A percentile compares a stretch with the other conserved stretches of the same genome.
These are phyloP conservation scores for Smithornis capensis DNA, from an alignment of 2,113 vertebrate genomes.

Conservation along the genomic window DNA sequence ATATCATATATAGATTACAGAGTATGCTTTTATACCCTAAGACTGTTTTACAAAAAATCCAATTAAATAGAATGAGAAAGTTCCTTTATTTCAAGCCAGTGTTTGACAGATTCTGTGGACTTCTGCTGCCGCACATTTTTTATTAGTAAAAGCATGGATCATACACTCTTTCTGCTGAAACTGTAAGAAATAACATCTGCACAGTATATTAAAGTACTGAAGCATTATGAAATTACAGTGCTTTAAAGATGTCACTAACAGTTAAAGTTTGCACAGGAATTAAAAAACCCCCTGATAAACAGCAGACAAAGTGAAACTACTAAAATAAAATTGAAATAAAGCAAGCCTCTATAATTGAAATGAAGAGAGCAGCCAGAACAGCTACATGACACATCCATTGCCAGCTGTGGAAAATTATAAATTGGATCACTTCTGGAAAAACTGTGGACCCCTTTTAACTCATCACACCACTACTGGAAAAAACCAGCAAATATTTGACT, in stretches of 20 bases:
- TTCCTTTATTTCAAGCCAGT: not conserved
- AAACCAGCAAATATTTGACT: conserved; percentile 43
- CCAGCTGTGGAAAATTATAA: conserved; percentile 60
- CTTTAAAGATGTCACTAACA: not conserved
- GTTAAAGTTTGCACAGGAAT: not conserved
- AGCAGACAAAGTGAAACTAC: not conserved
- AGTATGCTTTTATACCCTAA: not conserved
- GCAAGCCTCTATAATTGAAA: not conserved
- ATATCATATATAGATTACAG: not conserved
- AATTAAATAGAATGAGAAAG: not conserved
- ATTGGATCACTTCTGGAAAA: conserved; percentile 61
- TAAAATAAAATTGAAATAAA: not conserved
- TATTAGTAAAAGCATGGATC: not conserved
- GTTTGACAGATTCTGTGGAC: not conserved
- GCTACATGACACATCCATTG: conserved; percentile 32
- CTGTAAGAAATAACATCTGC: conserved; percentile 13
- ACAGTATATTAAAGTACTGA: not conserved
- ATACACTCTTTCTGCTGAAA: not conserved
- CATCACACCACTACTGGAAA: not conserved
- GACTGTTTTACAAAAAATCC: not conserved
- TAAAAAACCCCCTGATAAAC: not conserved
- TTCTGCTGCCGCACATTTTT: not conserved
- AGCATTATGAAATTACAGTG: not conserved
- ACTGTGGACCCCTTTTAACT: conserved; percentile 51
- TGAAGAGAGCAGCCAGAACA: conserved; percentile 26